Base-by-base conservation (phyloP, 2,888 invertebrate genomes). In the Didymodactylos carnosus region DNA sequence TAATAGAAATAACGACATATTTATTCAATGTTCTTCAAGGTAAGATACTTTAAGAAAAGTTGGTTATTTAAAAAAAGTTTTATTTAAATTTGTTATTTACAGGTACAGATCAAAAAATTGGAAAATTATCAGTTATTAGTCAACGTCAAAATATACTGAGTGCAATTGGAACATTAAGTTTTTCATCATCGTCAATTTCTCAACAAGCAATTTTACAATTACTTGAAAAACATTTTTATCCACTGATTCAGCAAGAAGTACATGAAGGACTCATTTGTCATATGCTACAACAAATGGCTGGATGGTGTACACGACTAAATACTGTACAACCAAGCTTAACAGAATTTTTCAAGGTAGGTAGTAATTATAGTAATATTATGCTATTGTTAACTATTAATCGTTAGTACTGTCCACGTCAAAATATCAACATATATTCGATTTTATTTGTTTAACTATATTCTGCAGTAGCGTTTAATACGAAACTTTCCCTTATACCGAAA, bases 161-260 rank as follows among this genome's bases (percentile, higher is more conserved):
- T 41, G 71, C 74, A n/a, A 69, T 74, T 14, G 74, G 71, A 16
- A 40, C 40, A 43, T 70, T 69, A 6, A 62, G 62, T 62, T 35
- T 29, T 8, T 62, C 62, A n/a, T 35, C 62, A n/a, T 35, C 29
- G 19, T 35, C 35, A 29, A 62, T 62, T 7, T 35, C 62, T 10
- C 62, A 62, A 19, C 29, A 62, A 27, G 62, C 29, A 19, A 62
- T 62, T 14, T 62, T 62, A n/a, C 29, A 62, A 62, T 35, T 62
- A 62, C n/a, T 62, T 35, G 62, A 62, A 19, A 62, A 62, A 35
- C 35, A 35, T 35, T 62, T 62, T 14, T 62, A 62, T 29, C 19
- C 62, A 62, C 29, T 62, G 19, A 62, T 62, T 2, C 62, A 62
- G 35, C 62, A 62, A 62, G 62, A 62, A 35, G 29, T 62, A 19